Conservation (phyloP, 2,113 vertebrate species). For the Lichenostomus cassidix region DNA sequence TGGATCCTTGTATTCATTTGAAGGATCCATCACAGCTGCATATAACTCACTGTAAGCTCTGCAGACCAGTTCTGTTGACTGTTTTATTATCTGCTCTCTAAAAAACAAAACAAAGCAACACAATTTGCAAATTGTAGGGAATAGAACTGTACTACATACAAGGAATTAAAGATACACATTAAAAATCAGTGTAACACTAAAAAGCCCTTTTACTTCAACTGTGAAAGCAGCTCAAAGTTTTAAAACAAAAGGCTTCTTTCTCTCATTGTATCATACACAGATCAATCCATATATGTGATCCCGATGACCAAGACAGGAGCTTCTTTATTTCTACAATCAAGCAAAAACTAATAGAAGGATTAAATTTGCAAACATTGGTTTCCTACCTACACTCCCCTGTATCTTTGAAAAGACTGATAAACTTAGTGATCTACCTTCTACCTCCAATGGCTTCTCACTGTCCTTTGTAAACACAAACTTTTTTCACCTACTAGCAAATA, state of each 20-base stretch:
- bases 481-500: neutral
- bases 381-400: neutral
- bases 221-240: neutral
- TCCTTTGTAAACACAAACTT: neutral
- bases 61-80: constrained; percentile 92
- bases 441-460: neutral
- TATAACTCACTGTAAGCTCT: constrained; percentile 91
- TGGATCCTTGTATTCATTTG: constrained; percentile 85
- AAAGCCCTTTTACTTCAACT: neutral
- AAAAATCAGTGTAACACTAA: neutral
- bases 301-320: neutral
- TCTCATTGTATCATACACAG: neutral
- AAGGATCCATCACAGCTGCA: constrained; percentile 82
- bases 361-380: neutral
- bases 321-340: neutral
- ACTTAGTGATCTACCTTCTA: neutral
- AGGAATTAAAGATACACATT: neutral
- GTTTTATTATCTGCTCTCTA: constrained; percentile 94
- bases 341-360: neutral
- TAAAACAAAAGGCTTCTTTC: neutral
- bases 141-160: neutral
- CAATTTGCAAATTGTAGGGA: neutral
- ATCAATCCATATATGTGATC: neutral
- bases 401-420: neutral
- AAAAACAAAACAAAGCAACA: neutral